These are phyloP conservation scores for Epiperipatus broadwayi DNA, from an alignment of 2,888 invertebrate genomes.

Conservation along the genomic window DNA sequence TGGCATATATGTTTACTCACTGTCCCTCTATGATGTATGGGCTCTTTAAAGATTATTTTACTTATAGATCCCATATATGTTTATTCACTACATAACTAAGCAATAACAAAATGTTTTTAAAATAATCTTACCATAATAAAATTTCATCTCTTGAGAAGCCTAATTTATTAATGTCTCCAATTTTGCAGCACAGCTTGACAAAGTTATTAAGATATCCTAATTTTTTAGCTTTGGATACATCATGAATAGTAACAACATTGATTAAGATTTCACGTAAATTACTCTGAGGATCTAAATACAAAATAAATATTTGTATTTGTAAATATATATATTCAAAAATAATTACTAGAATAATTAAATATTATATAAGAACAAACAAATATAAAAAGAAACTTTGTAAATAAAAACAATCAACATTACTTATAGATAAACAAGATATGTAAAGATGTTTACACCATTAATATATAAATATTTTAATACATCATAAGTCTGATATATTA, in stretches of 20 bases:
- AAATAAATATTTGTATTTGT: conserved; percentile 18
- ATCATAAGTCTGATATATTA: too few relatives aligned
- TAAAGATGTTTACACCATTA: too few relatives aligned
- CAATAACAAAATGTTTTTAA: too few relatives aligned
- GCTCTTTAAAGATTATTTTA: too few relatives aligned
- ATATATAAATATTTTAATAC: too few relatives aligned
- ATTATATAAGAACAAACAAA: too few relatives aligned
- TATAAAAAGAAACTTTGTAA: too few relatives aligned
- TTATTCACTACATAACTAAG: not conserved
- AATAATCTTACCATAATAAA: conserved; percentile 47
- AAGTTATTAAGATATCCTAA: conserved; percentile 70
- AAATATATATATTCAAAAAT: not conserved
- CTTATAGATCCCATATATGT: too few relatives aligned
- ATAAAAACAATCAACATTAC: too few relatives aligned
- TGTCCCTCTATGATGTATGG: too few relatives aligned
- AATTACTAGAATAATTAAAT: conserved; percentile 5
- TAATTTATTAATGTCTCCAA: conserved; percentile 39
- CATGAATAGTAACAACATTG: conserved; percentile 40
- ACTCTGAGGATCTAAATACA: conserved; percentile 33
- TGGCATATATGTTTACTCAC: too few relatives aligned
- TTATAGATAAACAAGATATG: too few relatives aligned
- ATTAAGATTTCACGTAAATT: conserved; percentile 41
- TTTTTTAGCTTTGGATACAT: conserved; percentile 52
- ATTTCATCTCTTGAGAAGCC: conserved; percentile 60
- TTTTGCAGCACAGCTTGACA: conserved; percentile 51